phyloP scores from a whole-genome alignment of 2,888 invertebrate genomes.

The Hirtodrosophila histrioides region DNA sequence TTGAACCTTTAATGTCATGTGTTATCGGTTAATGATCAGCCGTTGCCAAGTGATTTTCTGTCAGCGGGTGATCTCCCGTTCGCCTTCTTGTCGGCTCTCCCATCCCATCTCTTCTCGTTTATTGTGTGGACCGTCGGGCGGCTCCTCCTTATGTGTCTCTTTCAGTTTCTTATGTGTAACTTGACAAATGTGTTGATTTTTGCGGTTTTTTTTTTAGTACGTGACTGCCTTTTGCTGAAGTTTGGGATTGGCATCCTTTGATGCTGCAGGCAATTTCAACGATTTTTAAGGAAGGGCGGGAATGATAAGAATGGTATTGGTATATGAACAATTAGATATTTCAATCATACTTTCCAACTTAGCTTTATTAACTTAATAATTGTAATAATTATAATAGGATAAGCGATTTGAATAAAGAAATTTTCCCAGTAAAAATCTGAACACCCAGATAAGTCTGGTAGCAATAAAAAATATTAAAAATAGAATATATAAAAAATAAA shows the following conservation, averaged over 20 bases:
- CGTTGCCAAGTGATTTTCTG: conserved; percentile 75
- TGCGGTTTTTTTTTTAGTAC: conserved; percentile 43
- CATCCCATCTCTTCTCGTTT: conserved; percentile 8
- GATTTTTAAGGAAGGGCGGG: neutral
- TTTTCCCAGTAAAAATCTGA: too few species aligned
- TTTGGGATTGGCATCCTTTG: neutral
- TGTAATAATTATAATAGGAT: too few species aligned
- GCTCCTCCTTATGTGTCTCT: conserved; percentile 4
- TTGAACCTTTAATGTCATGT: conserved; percentile 82
- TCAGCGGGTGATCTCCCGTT: conserved; percentile 72
- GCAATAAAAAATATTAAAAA: too few species aligned
- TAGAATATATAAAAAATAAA: too few species aligned
- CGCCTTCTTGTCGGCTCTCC: conserved; percentile 5
- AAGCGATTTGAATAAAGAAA: too few species aligned
- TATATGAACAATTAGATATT: too few species aligned
- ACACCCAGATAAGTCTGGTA: too few species aligned
- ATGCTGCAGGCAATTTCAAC: too few species aligned
- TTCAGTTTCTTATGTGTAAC: conserved; percentile 46
- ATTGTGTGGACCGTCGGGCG: conserved; percentile 6
- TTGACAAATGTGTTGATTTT: conserved; percentile 70
- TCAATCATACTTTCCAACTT: too few species aligned
- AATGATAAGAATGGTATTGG: too few species aligned
- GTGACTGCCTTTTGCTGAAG: conserved; percentile 3
- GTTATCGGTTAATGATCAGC: conserved; percentile 82
- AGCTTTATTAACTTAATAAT: too few species aligned